Base-by-base conservation (phyloP, 2,113 vertebrate species). In the Tamias sibiricus region DNA sequence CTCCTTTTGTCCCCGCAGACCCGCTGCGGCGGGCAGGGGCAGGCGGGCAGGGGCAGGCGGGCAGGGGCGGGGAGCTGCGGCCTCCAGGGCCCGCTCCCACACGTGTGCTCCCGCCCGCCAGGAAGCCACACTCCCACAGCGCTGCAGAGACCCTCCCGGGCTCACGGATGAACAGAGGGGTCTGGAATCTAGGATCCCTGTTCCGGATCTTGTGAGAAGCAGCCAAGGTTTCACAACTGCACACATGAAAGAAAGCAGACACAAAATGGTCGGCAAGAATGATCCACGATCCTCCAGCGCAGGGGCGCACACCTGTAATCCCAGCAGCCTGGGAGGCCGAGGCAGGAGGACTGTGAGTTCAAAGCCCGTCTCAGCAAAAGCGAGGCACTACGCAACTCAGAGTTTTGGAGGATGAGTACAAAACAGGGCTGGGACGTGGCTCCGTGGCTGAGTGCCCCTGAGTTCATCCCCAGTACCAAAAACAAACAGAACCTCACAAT, bases 81-180 rank as follows among this genome's bases (percentile, higher is more conserved):
- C 54, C 54, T 19, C 11, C 54, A 24, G 22, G 17, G 52, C 14
- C 52, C 2, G 20, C 57, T 59, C 57, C 22, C 8, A 9, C 1
- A 19, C 54, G 0, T 57, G 3, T 59, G 22, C 57, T 59, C 57
- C 57, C 2, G 82, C 74, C 0, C 0, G 66, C 95, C 81, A 85
- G 95, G 74, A 94, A n/a, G 90, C 37, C 32, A 79, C 74, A 95
- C 49, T 40, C 72, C 47, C 62, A 40, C 74, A 95, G 94, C 26
- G n/a, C 12, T 20, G 2, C 19, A 40, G 3, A 6, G 30, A 5
- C n/a, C 49, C 40, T 75, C 57, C 74, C 68, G 75, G 92, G 92
- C n/a, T 91, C 49, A 64, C 42, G 64, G 92, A 66, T 81, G 42
- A 90, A 49, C n/a, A 47, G 35, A 28, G 26, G 19, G 26, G 57